Evolutionary conservation across 2,888 invertebrate genomes (phyloP).

Genomic region (Elmis aenea): DNA sequence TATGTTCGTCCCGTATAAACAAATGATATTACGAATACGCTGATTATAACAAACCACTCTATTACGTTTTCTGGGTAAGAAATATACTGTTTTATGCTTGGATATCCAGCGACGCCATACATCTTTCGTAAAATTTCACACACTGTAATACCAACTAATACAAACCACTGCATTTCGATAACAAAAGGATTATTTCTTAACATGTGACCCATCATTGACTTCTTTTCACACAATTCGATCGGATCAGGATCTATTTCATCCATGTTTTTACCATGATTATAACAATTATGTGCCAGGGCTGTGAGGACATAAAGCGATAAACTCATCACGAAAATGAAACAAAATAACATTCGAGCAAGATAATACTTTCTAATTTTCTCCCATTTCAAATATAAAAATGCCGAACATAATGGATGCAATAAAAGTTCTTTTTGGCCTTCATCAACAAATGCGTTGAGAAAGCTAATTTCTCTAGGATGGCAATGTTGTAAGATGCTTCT

Average conservation of each 20-base stretch:
- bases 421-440: constrained; percentile 85
- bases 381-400: constrained; percentile 85
- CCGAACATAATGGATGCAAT: constrained; percentile 81
- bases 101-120: constrained; percentile 76
- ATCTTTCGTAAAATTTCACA: constrained; percentile 77
- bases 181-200: constrained; percentile 69
- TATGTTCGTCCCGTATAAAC: constrained; percentile 73
- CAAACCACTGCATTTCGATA: constrained; percentile 81
- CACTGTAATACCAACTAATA: constrained; percentile 70
- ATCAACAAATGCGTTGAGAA: constrained; percentile 80
- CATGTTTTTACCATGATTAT: constrained; percentile 74
- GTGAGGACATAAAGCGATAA: constrained; percentile 78
- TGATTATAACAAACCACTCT: constrained; percentile 81
- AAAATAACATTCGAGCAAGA: constrained; percentile 71
- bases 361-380: constrained; percentile 86
- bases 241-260: constrained; percentile 52
- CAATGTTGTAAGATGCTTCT: constrained; percentile 77
- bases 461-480: constrained; percentile 79
- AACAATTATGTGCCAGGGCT: constrained; percentile 78
- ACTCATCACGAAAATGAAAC: constrained; percentile 73
- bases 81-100: constrained; percentile 75
- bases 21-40: constrained; percentile 78
- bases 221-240: constrained; percentile 70
- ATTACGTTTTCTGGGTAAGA: constrained; percentile 80
- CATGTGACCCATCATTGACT: constrained; percentile 71